Percentiles rank a stretch among this genome's conserved stretches.
These are phyloP conservation scores for Botrylloides violaceus DNA, from an alignment of 23 tunicate species.

Conservation along the genomic window DNA sequence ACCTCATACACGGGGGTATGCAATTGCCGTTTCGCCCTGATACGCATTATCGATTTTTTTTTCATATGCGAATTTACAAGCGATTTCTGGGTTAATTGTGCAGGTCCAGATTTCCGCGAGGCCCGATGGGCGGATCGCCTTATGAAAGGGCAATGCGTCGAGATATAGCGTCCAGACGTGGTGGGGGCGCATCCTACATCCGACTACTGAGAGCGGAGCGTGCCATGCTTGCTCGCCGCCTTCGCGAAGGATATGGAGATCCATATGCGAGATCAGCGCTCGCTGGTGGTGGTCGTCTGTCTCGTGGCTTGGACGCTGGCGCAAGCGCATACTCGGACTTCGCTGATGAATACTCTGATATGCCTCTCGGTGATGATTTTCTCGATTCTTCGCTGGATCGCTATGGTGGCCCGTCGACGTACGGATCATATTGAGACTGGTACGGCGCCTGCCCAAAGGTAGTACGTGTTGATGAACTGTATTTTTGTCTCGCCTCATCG, in stretches of 20 bases:
- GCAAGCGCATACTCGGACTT: constrained; percentile 2
- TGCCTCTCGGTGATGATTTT: not conserved
- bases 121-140: constrained; percentile 8
- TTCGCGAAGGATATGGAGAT: constrained; percentile 18
- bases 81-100: constrained; percentile 3
- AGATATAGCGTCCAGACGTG: not conserved
- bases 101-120: constrained; percentile 12
- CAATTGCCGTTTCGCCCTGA: too few species aligned
- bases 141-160: constrained; percentile 10
- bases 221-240: constrained; percentile 68
- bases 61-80: not conserved
- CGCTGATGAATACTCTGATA: not conserved
- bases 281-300: not conserved
- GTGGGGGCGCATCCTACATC: constrained; percentile 24
- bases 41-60: too few species aligned
- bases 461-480: not conserved
- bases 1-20: too few species aligned
- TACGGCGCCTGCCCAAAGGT: not conserved
- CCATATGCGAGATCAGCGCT: not conserved
- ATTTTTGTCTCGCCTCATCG: not conserved
- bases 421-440: not conserved
- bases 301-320: not conserved
- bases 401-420: constrained; percentile 5
- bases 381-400: not conserved
- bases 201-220: constrained; percentile 55